These are phyloP conservation scores for Ondatra zibethicus DNA, from an alignment of 2,113 vertebrate species.

Conservation along the genomic window DNA sequence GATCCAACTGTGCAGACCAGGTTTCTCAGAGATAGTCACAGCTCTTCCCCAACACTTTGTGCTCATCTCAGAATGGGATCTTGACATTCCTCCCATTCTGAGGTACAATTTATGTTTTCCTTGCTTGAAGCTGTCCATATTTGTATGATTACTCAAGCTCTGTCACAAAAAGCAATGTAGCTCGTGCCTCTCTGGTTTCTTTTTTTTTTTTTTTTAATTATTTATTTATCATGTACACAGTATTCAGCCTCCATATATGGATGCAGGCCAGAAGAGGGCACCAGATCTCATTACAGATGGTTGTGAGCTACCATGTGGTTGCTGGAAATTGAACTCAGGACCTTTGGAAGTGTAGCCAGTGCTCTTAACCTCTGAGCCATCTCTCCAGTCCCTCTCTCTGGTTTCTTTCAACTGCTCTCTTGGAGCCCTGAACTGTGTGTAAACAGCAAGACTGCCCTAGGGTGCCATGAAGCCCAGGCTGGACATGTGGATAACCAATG, in stretches of 20 bases:
- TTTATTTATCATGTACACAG: no score
- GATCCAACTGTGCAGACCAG: neutral
- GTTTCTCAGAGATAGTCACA: neutral
- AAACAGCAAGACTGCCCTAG: neutral
- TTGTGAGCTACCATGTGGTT: no score
- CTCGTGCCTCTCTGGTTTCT: neutral
- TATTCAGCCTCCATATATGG: no score
- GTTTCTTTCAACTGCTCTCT: neutral
- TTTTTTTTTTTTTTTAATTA: no score
- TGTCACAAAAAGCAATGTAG: neutral
- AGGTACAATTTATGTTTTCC: neutral
- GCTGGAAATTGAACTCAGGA: no score
- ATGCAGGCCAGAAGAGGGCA: no score
- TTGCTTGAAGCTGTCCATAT: neutral
- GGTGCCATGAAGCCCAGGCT: neutral
- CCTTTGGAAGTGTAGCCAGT: no score
- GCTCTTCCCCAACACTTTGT: no score
- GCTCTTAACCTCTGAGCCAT: no score
- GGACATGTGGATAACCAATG: neutral
- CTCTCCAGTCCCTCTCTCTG: no score
- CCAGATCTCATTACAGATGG: no score
- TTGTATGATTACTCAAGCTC: neutral
- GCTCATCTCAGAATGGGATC: neutral
- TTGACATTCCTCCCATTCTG: neutral
- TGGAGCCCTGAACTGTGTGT: neutral